Percentiles rank a stretch among this genome's conserved stretches.
These are phyloP conservation scores for Cotesia typhae DNA, from an alignment of 1,140 invertebrate species.

Conservation along the genomic window DNA sequence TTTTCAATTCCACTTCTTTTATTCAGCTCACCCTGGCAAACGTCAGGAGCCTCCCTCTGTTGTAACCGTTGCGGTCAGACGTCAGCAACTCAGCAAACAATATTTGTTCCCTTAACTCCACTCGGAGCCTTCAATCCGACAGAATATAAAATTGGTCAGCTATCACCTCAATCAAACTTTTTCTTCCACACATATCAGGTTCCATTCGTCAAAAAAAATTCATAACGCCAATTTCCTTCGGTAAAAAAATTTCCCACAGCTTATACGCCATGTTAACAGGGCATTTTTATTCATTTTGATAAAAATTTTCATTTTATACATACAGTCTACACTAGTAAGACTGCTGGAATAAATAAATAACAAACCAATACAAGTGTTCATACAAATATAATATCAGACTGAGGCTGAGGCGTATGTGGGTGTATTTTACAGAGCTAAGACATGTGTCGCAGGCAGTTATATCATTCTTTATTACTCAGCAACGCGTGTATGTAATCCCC, in stretches of 20 bases:
- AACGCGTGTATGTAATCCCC: conserved; percentile 37
- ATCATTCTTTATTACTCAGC: conserved; percentile 64
- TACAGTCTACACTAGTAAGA: no score
- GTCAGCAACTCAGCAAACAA: conserved; percentile 9
- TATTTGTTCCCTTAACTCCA: no score
- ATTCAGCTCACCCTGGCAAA: conserved; percentile 7
- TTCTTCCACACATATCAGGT: no score
- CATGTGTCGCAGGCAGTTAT: conserved; percentile 65
- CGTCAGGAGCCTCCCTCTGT: conserved; percentile 7
- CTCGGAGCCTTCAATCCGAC: no score
- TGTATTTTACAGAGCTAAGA: conserved; percentile 53
- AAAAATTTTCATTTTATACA: conserved; percentile 59
- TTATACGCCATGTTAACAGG: background rate
- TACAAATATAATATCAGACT: conserved; percentile 37
- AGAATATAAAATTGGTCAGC: background rate
- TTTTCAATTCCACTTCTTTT: background rate
- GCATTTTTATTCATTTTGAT: background rate
- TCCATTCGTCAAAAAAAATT: no score
- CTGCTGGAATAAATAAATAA: no score
- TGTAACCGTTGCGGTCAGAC: conserved; percentile 31
- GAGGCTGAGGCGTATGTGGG: conserved; percentile 37
- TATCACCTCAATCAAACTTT: no score
- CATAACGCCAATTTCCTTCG: no score
- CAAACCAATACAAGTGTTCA: background rate
- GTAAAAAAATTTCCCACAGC: conserved; percentile 3